phyloP scores from a whole-genome alignment of 2,888 invertebrate genomes.

The Ligdia adustata region DNA sequence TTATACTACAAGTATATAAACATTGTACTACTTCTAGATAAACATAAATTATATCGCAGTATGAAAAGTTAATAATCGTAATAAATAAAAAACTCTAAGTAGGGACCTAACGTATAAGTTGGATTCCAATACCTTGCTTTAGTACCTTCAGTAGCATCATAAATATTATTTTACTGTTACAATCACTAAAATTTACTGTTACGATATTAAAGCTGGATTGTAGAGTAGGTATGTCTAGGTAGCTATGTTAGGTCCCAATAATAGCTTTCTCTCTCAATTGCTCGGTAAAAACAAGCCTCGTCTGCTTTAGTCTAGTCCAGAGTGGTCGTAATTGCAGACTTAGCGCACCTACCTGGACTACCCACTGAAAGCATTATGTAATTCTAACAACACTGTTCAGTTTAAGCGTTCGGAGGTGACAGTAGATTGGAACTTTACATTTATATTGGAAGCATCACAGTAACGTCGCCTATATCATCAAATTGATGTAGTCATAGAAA shows the following conservation, averaged over 20 bases:
- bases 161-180: slow-evolving; percentile 7
- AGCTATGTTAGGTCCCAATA: slow-evolving; percentile 1
- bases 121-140: neutral
- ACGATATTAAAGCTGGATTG: neutral
- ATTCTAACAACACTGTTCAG: slow-evolving; percentile 4
- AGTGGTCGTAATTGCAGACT: slow-evolving; percentile 2
- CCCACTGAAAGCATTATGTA: slow-evolving; percentile 12
- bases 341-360: neutral
- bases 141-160: neutral
- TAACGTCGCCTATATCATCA: too few species aligned
- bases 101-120: too few species aligned
- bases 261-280: slow-evolving; percentile 7
- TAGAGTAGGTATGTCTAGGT: neutral
- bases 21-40: too few species aligned
- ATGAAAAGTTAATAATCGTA: too few species aligned
- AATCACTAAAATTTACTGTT: slow-evolving; percentile 8
- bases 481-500: too few species aligned
- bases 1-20: too few species aligned
- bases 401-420: slow-evolving; percentile 9
- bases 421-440: neutral
- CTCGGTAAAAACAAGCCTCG: slow-evolving; percentile 4
- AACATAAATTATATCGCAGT: too few species aligned
- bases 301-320: slow-evolving; percentile 7
- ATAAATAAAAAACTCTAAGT: too few species aligned
- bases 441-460: neutral